Percentiles rank a stretch among this genome's conserved stretches.
phyloP scores from a whole-genome alignment of 2,888 invertebrate genomes.

The Orthosia cruda region DNA sequence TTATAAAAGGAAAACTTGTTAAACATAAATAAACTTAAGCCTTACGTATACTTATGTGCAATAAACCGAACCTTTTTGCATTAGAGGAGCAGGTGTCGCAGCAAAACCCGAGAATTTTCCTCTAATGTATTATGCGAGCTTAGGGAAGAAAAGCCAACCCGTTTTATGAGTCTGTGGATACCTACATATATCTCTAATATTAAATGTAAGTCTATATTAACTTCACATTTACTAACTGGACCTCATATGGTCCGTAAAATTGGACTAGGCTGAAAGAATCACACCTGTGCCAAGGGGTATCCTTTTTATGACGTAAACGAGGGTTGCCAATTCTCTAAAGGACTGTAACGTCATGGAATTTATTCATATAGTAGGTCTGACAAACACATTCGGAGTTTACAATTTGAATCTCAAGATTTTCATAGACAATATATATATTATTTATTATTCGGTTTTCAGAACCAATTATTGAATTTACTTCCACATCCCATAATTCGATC shows the following conservation, averaged over 20 bases:
- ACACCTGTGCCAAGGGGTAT: constrained; percentile 26
- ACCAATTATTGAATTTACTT: background rate
- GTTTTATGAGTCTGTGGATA: background rate
- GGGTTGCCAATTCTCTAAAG: constrained; percentile 18
- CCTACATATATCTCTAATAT: background rate
- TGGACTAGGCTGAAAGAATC: constrained; percentile 18
- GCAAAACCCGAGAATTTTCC: background rate
- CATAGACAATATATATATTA: too few relatives aligned
- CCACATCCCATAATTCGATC: background rate
- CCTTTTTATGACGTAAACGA: constrained; percentile 31
- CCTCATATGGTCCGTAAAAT: constrained; percentile 27
- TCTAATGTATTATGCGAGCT: background rate
- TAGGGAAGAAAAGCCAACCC: background rate
- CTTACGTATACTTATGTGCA: constrained; percentile 6
- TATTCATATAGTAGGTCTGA: background rate
- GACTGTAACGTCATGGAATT: constrained; percentile 1
- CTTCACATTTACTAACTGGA: constrained; percentile 2
- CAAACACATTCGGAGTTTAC: background rate
- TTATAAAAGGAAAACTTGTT: background rate
- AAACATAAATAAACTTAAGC: constrained; percentile 10
- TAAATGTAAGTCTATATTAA: background rate
- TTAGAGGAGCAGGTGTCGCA: background rate
- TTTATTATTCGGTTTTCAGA: too few relatives aligned
- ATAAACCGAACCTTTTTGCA: constrained; percentile 26
- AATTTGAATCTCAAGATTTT: background rate